Percentiles rank a stretch among this genome's conserved stretches.
Evolutionary conservation across 1,140 invertebrate genomes (phyloP).

Genomic region (Calliopsis andreniformis): DNA sequence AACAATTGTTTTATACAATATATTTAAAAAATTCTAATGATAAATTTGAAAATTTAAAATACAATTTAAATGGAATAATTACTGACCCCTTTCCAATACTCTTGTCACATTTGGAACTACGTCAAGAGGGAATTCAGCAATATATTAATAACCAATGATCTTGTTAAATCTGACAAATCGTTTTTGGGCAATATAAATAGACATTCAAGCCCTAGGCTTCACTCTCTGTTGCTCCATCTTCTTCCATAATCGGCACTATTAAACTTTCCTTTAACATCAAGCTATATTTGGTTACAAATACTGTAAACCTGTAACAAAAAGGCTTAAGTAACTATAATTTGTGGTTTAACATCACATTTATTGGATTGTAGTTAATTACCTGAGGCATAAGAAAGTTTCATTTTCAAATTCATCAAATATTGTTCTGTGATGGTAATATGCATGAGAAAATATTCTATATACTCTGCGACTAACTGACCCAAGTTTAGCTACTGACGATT

Average conservation of each 20-base stretch:
- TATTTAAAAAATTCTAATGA: constrained; percentile 25
- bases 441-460: constrained; percentile 99
- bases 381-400: constrained; percentile 96
- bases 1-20: constrained; percentile 19
- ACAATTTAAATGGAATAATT: constrained; percentile 17
- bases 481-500: constrained; percentile 98
- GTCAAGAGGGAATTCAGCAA: constrained; percentile 16
- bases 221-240: constrained; percentile 85
- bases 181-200: constrained; percentile 52
- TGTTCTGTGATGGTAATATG: constrained; percentile 98
- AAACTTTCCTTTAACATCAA: constrained; percentile 99
- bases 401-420: constrained; percentile 99
- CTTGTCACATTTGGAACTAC: constrained; percentile 14
- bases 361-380: constrained; percentile 75
- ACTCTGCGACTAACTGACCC: constrained; percentile 99
- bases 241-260: constrained; percentile 97
- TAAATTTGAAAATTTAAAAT: constrained; percentile 16
- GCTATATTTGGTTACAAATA: constrained; percentile 99
- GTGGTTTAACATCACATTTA: background rate
- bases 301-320: constrained; percentile 87
- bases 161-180: constrained; percentile 57
- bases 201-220: constrained; percentile 85
- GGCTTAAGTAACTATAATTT: constrained; percentile 9
- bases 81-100: constrained; percentile 35
- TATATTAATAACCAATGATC: constrained; percentile 30